These are phyloP conservation scores for Columba guinea DNA, from an alignment of 2,797 vertebrate genomes.

Conservation along the genomic window DNA sequence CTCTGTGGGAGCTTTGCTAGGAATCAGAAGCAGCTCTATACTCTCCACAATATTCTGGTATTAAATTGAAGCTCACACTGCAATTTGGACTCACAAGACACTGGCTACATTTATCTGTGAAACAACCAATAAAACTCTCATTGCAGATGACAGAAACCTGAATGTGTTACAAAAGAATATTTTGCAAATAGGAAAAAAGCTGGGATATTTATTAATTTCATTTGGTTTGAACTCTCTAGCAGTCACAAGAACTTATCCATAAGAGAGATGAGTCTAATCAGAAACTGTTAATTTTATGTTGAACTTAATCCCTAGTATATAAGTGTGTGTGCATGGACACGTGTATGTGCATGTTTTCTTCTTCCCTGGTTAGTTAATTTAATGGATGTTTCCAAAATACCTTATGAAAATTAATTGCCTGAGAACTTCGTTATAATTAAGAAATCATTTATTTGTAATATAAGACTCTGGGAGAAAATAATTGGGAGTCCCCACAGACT, in stretches of 20 bases:
- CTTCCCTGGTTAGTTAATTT: constrained; percentile 25
- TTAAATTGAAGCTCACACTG: not conserved
- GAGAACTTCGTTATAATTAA: constrained; percentile 4
- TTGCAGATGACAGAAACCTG: not conserved
- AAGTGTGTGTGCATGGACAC: not conserved
- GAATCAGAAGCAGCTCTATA: not conserved
- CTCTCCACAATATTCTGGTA: constrained; percentile 22
- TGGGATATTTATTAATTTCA: not conserved
- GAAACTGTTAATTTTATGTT: not conserved
- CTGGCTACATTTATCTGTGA: not conserved
- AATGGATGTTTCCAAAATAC: constrained; percentile 19
- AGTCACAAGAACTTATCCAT: not conserved
- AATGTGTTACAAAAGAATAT: not conserved
- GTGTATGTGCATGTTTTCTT: not conserved
- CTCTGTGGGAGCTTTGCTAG: not conserved
- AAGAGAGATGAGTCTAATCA: not conserved
- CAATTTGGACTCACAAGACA: not conserved
- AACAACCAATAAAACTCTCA: not conserved
- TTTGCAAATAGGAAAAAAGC: constrained; percentile 7
- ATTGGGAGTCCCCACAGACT: not conserved
- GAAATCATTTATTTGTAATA: not conserved
- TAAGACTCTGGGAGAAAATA: not conserved
- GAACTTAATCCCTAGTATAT: not conserved
- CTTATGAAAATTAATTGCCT: not conserved
- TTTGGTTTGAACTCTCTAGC: not conserved